Percentiles rank a stretch among this genome's conserved stretches.
These are phyloP conservation scores for Chloropsis hardwickii DNA, from an alignment of 2,113 vertebrate species.

Conservation along the genomic window DNA sequence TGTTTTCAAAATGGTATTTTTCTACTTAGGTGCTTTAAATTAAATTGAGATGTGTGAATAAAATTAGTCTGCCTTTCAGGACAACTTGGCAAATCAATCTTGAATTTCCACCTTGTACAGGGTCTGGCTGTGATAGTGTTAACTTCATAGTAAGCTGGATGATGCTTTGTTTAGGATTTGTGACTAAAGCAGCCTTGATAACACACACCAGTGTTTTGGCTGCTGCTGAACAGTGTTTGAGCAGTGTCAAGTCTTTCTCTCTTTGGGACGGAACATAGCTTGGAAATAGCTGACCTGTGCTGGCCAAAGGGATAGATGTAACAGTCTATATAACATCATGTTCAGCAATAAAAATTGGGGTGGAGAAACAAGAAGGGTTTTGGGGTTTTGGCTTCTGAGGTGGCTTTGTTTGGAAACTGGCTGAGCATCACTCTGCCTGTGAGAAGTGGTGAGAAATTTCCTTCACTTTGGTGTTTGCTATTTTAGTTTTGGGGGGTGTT, in stretches of 20 bases:
- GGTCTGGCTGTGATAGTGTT: neutral
- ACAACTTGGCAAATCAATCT: neutral
- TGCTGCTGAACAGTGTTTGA: neutral
- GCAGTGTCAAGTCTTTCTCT: neutral
- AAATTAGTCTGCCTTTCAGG: neutral
- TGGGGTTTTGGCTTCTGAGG: neutral
- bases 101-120: neutral
- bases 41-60: neutral
- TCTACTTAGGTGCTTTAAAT: neutral
- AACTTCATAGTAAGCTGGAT: neutral
- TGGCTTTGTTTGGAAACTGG: neutral
- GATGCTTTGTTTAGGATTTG: neutral
- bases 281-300: neutral
- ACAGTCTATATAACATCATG: fast-evolving
- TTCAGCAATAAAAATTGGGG: neutral
- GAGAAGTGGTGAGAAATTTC: neutral
- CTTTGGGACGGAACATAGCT: neutral
- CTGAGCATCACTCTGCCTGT: neutral
- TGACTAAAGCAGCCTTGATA: neutral
- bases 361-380: neutral
- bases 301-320: neutral
- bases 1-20: neutral
- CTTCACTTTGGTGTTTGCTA: neutral
- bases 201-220: neutral
- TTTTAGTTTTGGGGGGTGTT: fast-evolving